Base-by-base conservation (phyloP, 2,113 vertebrate genomes). In the Rhinogobius similis region DNA sequence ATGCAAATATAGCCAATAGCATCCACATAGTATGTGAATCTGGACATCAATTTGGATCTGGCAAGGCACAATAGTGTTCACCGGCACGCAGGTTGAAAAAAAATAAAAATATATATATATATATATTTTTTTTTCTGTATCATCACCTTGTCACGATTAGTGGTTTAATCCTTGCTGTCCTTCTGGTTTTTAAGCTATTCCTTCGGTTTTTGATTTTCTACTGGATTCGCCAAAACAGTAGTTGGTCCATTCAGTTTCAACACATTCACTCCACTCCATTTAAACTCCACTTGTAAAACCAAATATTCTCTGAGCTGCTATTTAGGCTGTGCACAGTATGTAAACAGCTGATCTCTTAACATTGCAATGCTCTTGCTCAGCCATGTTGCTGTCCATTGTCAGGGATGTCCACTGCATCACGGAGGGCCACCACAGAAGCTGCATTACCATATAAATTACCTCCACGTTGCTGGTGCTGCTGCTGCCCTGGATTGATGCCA, bases 391-490 rank as follows among this genome's bases (percentile, higher is more conserved):
- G 89, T 88, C 83, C 85, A 81, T 82, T 81, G 84, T 90, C 87
- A 79, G 66, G 81, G 86, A 87, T 78, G 81, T 82, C 86, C 90
- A 77, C 81, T 66, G 68, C 68, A 75, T 83, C 83, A 83, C 89
- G 83, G 66, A 65, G 79, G 79, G 86, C 82, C 66, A 79, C 84
- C 82, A 69, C 14, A 72, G 68, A 64, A 71, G 73, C 70, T 65
- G 75, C 86, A 93, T 93, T 93, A 92, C 89, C 92, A 94, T 93
- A 93, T 93, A 93, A 93, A 93, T 93, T 86, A 92, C 89, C 90
- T 92, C 81, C 76, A 82, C 84, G 88, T 88, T 91, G 87, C 75
- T 82, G 81, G 79, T 77, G 79, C 89, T 79, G 79, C 87, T 78
- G 73, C 89, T 82, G 80, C 87, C 79, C 72, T 77, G 85, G 90